These are phyloP conservation scores for Leptinotarsa lineolata DNA, from an alignment of 1,140 invertebrate genomes.

Conservation along the genomic window DNA sequence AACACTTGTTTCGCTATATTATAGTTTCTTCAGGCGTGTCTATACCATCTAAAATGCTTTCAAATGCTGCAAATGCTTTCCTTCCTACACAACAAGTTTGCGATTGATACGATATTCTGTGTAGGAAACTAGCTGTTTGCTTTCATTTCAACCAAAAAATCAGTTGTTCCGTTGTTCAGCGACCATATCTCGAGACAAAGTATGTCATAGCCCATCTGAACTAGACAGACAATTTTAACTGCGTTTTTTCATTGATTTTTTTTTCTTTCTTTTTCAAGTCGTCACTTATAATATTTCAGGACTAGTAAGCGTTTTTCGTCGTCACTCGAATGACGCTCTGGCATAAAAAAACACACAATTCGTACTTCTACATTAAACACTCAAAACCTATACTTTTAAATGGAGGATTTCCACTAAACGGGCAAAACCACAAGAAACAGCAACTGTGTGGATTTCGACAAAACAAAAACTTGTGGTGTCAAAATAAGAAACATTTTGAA, in stretches of 20 bases:
- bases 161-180: neutral
- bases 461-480: no score
- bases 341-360: no score
- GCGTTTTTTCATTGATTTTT: neutral
- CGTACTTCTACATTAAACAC: no score
- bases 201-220: neutral
- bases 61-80: conserved; percentile 17
- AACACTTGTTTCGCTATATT: neutral
- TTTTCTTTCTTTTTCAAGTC: neutral
- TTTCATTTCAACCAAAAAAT: neutral
- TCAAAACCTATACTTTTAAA: no score
- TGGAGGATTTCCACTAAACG: no score
- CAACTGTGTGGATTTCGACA: no score
- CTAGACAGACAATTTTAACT: neutral
- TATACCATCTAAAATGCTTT: no score
- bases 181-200: neutral
- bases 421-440: no score
- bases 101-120: neutral
- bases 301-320: no score
- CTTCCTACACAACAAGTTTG: conserved; percentile 13
- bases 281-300: neutral
- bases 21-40: no score
- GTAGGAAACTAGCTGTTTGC: neutral
- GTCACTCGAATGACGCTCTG: no score
- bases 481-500: no score